Percentiles rank a stretch among this genome's conserved stretches.
These are phyloP conservation scores for Drosophila quadrilineata DNA, from an alignment of 1,140 invertebrate species.

Conservation along the genomic window DNA sequence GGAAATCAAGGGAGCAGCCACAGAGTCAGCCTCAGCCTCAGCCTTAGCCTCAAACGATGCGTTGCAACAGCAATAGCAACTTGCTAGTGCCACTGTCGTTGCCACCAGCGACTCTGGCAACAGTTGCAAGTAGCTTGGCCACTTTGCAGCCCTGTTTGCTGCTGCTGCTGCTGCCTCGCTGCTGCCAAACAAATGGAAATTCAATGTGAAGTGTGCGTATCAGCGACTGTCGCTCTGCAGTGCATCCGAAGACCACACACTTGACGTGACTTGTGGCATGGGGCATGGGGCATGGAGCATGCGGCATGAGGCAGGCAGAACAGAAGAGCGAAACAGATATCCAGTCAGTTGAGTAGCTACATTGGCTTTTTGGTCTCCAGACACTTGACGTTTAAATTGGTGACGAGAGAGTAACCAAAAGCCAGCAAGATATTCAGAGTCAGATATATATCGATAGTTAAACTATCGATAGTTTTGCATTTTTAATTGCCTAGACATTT, in stretches of 20 bases:
- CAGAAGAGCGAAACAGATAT: background rate
- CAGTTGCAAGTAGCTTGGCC: constrained; percentile 15
- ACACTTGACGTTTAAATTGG: constrained; percentile 53
- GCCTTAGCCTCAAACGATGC: too few species aligned
- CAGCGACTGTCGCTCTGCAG: constrained; percentile 73
- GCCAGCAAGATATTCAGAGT: background rate
- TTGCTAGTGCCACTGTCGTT: background rate
- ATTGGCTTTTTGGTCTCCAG: constrained; percentile 17
- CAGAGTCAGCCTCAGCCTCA: background rate
- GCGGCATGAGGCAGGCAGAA: background rate
- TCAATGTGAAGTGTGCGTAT: constrained; percentile 78
- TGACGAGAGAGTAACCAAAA: constrained; percentile 35
- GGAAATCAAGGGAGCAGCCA: constrained; percentile 63
- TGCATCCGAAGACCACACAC: constrained; percentile 73
- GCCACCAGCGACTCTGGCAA: background rate
- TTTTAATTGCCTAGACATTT: too few species aligned
- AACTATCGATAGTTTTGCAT: too few species aligned
- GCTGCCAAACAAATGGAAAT: constrained; percentile 66
- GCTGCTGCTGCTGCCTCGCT: background rate
- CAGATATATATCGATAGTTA: too few species aligned
- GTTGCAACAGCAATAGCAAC: constrained; percentile 2
- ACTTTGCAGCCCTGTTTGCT: constrained; percentile 24
- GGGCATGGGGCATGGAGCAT: background rate
- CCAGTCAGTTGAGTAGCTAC: constrained; percentile 16
- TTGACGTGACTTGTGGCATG: constrained; percentile 34